These are phyloP conservation scores for Neodiprion fabricii DNA, from an alignment of 1,140 invertebrate species.

Conservation along the genomic window DNA sequence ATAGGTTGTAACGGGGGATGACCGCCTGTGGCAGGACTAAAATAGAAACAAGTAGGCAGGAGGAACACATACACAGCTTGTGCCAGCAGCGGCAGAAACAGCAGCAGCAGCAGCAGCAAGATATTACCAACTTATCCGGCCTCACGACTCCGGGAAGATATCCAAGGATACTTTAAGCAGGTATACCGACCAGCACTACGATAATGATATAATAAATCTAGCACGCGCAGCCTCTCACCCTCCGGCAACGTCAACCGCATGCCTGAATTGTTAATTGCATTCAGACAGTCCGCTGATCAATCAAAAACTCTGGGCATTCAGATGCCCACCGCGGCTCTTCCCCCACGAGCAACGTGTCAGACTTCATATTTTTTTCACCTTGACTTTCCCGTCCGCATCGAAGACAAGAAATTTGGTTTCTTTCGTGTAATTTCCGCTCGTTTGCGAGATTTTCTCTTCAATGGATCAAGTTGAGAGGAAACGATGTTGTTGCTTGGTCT, in stretches of 20 bases:
- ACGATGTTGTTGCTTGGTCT: too few species aligned
- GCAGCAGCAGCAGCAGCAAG: too few species aligned
- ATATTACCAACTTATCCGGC: not conserved
- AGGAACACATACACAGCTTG: not conserved
- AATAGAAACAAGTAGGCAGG: not conserved
- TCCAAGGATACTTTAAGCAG: not conserved
- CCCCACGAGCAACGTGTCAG: too few species aligned
- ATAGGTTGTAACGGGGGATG: not conserved
- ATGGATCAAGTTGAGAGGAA: too few species aligned
- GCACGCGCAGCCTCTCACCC: not conserved
- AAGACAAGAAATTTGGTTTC: too few species aligned
- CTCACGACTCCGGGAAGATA: not conserved
- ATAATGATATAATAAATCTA: conserved; percentile 4
- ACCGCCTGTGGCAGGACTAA: not conserved
- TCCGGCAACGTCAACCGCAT: not conserved
- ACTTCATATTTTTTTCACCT: too few species aligned
- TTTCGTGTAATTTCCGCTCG: too few species aligned
- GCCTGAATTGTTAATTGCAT: conserved; percentile 8
- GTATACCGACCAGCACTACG: not conserved
- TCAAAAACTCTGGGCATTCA: not conserved
- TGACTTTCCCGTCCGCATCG: too few species aligned
- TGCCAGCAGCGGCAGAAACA: not conserved
- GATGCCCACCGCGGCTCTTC: not conserved
- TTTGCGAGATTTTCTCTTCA: too few species aligned
- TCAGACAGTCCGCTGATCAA: not conserved